Conservation (phyloP, 2,797 vertebrate genomes). For the Crax fasciolata region DNA sequence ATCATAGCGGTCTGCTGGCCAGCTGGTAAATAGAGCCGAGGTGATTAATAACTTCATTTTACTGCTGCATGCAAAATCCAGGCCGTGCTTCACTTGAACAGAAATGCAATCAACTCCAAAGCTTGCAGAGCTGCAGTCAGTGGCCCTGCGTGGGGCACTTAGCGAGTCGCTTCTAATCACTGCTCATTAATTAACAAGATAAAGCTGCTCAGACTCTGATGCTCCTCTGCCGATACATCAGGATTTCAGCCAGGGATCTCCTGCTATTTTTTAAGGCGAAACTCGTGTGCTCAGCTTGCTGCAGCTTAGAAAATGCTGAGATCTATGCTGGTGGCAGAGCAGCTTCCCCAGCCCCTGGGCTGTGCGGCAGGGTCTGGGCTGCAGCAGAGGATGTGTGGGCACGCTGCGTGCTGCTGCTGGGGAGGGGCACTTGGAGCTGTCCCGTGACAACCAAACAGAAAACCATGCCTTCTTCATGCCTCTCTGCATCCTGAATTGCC, state of each 20-base stretch:
- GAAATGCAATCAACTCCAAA: not conserved
- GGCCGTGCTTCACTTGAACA: not conserved
- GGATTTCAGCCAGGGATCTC: not conserved
- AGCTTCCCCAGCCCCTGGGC: not conserved
- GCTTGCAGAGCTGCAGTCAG: not conserved
- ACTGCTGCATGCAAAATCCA: not conserved
- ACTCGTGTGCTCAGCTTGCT: accelerated
- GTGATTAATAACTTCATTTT: not conserved
- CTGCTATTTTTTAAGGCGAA: not conserved
- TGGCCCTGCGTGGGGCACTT: not conserved
- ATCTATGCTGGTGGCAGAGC: not conserved
- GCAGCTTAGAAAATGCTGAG: not conserved
- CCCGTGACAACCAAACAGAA: not conserved
- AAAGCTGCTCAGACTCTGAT: not conserved
- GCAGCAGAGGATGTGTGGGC: not conserved
- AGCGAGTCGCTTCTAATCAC: not conserved
- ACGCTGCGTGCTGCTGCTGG: not conserved
- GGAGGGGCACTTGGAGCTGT: not conserved
- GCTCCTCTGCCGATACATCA: not conserved
- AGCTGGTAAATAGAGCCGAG: not conserved
- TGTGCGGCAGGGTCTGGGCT: not conserved
- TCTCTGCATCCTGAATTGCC: not conserved
- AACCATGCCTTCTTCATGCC: not conserved
- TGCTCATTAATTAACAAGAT: not conserved
- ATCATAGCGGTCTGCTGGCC: not conserved